Base-by-base conservation (phyloP, 2,888 invertebrate genomes). In the Pristionchus exspectatus region DNA sequence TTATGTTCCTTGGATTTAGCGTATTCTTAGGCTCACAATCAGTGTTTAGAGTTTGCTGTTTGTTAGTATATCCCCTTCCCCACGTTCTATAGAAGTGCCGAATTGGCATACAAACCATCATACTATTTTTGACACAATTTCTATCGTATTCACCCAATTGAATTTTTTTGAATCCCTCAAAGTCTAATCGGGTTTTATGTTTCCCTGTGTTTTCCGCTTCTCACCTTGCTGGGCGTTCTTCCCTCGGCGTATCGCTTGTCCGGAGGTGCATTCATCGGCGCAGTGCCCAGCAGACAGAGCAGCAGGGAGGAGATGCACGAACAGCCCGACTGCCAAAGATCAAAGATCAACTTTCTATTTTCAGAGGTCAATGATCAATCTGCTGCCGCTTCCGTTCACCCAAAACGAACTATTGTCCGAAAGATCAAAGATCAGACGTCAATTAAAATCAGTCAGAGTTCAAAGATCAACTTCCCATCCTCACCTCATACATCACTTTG, bases 401-500 rank as follows among this genome's bases (percentile, higher is more conserved):
- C n/a, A n/a, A n/a, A n/a, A n/a, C n/a, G n/a, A n/a, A n/a, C n/a
- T n/a, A n/a, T n/a, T n/a, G n/a, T n/a, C n/a, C n/a, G 33, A 38
- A 21, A 59, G 59, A 59, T 59, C 59, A 66, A 27, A 66, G 72
- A 72, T 72, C 72, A 72, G 14, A 30, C 2, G 0, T 7, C 7
- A 21, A 21, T 59, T 21, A 24, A 69, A 27, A 16, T 69, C 69
- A 3, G 38, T 38, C 38, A 69, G 27, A 33, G 69, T 18, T 69
- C 14, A 77, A 27, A 21, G n/a, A 69, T 24, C 63, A 63, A 33
- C 66, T 66, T n/a, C n/a, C 27, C 7, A 44, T 38, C 54, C 86
- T 56, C 38, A 92, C 92, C 77, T 90, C 91, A 63, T 92, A 91
- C 59, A 91, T 90, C 4, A 59, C 81, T 27, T 90, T 89, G 77